Percentiles rank a stretch among this genome's conserved stretches.
These are phyloP conservation scores for Loxodonta africana DNA, from an alignment of 2,113 vertebrate species.

Conservation along the genomic window DNA sequence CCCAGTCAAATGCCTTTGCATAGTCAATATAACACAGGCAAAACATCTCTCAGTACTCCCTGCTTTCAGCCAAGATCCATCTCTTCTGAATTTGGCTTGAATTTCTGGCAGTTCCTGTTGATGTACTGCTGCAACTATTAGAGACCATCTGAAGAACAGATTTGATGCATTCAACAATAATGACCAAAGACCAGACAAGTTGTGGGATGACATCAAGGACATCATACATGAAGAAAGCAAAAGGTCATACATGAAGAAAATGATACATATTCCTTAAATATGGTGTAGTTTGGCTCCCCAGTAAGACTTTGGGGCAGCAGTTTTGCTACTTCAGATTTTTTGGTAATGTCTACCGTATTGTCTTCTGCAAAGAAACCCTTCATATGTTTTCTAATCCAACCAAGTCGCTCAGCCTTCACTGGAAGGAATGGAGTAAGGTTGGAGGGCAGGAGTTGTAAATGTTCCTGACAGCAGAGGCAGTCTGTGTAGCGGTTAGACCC, in stretches of 20 bases:
- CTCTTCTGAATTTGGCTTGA: no score
- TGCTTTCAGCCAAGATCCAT: no score
- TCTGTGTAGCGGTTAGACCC: not conserved
- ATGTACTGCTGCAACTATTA: no score
- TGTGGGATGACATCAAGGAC: no score
- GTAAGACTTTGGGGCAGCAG: not conserved
- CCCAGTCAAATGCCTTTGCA: no score
- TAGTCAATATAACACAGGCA: no score
- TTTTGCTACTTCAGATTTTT: not conserved
- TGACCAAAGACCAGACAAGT: no score
- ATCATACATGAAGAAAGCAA: no score
- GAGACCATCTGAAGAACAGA: no score
- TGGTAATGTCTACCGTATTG: not conserved
- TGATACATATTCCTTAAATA: not conserved
- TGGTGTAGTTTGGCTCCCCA: not conserved
- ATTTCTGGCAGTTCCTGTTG: no score
- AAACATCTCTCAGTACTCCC: no score
- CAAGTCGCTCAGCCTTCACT: not conserved
- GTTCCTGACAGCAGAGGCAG: not conserved
- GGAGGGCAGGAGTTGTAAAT: not conserved
- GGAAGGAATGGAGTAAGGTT: not conserved
- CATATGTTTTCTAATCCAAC: not conserved
- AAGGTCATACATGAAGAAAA: not conserved
- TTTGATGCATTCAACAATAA: no score
- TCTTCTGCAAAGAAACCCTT: constrained; percentile 8